These are phyloP conservation scores for Loripinus fragilis DNA, from an alignment of 2,888 invertebrate genomes.

Conservation along the genomic window DNA sequence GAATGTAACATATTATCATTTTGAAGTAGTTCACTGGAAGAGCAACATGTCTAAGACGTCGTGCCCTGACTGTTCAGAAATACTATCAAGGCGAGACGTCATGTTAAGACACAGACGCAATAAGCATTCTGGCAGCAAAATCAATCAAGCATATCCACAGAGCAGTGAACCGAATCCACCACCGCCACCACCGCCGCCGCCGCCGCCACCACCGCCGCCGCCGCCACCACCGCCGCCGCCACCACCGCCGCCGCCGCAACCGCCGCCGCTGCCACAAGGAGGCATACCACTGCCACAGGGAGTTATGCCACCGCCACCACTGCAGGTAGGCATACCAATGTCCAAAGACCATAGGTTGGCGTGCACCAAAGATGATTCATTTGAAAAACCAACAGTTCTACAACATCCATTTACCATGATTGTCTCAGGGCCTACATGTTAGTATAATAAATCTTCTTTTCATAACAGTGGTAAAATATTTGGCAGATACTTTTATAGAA, in stretches of 20 bases:
- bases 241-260: neutral
- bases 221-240: neutral
- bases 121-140: neutral
- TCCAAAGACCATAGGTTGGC: neutral
- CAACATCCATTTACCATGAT: slow-evolving; percentile 9
- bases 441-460: neutral
- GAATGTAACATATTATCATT: neutral
- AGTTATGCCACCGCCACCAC: too few species aligned
- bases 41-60: neutral
- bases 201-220: neutral
- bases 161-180: neutral
- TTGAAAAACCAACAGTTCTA: neutral
- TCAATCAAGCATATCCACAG: neutral
- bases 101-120: neutral
- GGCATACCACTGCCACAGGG: too few species aligned
- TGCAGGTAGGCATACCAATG: neutral
- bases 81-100: neutral
- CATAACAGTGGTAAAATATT: neutral
- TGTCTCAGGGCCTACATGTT: neutral
- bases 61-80: neutral
- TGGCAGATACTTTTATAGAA: too few species aligned
- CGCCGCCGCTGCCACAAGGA: neutral
- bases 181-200: neutral
- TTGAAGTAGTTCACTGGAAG: neutral
- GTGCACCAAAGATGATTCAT: neutral